Evolutionary conservation across 2,888 invertebrate species (phyloP).

Genomic region (Agrochola lota): DNA sequence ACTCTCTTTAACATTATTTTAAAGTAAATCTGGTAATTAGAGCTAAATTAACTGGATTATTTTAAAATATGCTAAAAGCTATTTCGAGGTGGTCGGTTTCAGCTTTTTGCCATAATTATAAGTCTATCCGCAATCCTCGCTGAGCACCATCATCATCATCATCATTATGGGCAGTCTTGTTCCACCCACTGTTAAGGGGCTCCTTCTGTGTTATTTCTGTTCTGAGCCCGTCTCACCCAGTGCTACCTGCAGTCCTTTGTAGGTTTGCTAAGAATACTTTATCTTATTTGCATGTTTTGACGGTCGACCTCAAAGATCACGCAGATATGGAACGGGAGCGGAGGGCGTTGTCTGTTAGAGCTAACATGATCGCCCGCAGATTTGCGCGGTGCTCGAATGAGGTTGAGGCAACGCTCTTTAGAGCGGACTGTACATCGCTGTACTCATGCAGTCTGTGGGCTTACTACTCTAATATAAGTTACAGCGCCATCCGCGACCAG

Average conservation of each 20-base stretch:
- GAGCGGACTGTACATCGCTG: too few species aligned
- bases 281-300: neutral
- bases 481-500: too few species aligned
- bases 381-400: too few species aligned
- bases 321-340: too few species aligned
- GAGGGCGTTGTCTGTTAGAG: too few species aligned
- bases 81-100: neutral
- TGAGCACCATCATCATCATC: neutral
- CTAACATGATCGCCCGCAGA: too few species aligned
- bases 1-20: neutral
- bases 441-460: too few species aligned
- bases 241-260: neutral
- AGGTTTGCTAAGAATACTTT: neutral
- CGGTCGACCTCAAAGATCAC: too few species aligned
- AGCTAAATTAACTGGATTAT: neutral
- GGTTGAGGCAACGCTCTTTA: too few species aligned
- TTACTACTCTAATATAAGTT: too few species aligned
- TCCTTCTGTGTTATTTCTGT: neutral
- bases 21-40: neutral
- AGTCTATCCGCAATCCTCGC: neutral
- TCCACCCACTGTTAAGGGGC: neutral
- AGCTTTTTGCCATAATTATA: too few species aligned
- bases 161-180: neutral
- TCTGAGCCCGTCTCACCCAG: neutral
- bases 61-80: neutral